Percentiles rank a stretch among this genome's conserved stretches.
Conservation (phyloP, 2,888 invertebrate genomes). For the Choristoneura rosaceana region DNA sequence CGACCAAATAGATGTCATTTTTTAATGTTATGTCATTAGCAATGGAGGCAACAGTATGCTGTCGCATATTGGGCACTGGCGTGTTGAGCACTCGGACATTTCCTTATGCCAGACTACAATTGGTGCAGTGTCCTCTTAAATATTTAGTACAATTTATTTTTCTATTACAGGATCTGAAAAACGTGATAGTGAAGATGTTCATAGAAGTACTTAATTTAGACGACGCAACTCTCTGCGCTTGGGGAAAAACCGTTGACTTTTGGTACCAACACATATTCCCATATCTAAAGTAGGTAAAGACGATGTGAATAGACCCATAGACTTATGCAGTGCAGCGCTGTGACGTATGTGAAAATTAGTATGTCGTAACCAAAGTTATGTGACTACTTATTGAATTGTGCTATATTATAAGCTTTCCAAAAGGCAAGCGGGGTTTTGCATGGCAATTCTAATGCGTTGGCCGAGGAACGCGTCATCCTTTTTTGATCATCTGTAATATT, state of each 20-base stretch:
- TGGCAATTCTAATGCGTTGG: background rate
- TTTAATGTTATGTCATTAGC: too few species aligned
- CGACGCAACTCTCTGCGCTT: slow-evolving; percentile 67
- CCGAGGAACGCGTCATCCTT: too few species aligned
- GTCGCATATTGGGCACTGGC: too few species aligned
- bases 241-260: slow-evolving; percentile 78
- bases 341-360: background rate
- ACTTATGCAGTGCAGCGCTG: background rate
- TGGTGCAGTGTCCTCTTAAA: too few species aligned
- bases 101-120: too few species aligned
- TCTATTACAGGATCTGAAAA: slow-evolving; percentile 71
- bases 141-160: background rate
- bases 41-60: too few species aligned
- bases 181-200: slow-evolving; percentile 77
- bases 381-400: background rate
- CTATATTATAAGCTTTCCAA: background rate
- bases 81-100: too few species aligned
- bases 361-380: background rate
- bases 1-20: too few species aligned
- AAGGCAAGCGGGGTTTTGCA: too few species aligned
- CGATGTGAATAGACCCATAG: background rate
- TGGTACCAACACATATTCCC: slow-evolving; percentile 78
- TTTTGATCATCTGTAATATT: too few species aligned
- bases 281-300: background rate
- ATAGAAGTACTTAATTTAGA: slow-evolving; percentile 75